Base-by-base conservation (phyloP, 2,797 vertebrate genomes). In the Sebastes iracundus region DNA sequence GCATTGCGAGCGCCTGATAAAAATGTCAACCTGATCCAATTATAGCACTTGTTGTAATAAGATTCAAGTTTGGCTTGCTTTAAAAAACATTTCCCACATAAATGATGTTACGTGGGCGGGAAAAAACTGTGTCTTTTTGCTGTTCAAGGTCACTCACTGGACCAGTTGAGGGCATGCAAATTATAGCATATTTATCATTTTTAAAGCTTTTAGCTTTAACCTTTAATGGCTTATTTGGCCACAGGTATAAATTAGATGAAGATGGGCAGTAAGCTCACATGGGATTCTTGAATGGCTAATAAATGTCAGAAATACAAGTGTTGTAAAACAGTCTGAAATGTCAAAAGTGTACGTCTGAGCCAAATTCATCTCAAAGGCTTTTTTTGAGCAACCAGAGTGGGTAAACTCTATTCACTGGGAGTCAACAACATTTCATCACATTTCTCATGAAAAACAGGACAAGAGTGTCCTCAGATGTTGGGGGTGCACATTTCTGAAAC, bases 21-120 rank as follows among this genome's bases (percentile, higher is more conserved):
- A 94, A 93, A 93, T 87, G 89, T 93, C 92, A 95, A 92, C 88
- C 87, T 94, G 90, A 94, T 94, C 94, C 94, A 93, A 94, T 94
- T 94, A 94, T 85, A 93, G 90, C 87, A 90, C 90, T 92, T 90
- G 92, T 94, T 94, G 90, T 90, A 92, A 93, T 90, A 90, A 63
- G 88, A 93, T 88, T 92, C 82, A 89, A 90, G 88, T 93, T 94
- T 91, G 90, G 91, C 89, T 88, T 35, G 80, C 81, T 90, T 86
- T 82, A 65, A 79, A 92, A 92, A 92, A 86, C 78, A 90, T 87
- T 87, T 87, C 72, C 84, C 74, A 87, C 66, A 85, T 79, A 90
- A 87, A 90, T 84, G 38, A 88, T 83, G 64, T 74, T 78, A 77
- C 42, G 89, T 90, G 84, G 86, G 88, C 22, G 78, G 82, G 4